Base-by-base conservation (phyloP, 2,888 invertebrate species). In the Meghimatium bilineatum region DNA sequence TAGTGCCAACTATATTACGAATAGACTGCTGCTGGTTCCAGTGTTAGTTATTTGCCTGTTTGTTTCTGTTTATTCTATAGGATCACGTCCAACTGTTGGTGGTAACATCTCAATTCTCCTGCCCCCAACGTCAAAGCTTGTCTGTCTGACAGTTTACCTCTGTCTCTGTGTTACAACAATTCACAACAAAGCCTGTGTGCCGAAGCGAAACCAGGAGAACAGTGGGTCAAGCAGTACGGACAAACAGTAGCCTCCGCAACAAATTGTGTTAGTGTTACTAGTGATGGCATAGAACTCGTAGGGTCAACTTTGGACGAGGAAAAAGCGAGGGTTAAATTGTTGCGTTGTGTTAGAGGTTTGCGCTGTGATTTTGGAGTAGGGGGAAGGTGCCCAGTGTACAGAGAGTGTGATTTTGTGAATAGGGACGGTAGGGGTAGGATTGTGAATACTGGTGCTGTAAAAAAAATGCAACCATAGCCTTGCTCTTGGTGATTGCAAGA, bases 231-330 rank as follows among this genome's bases (percentile, higher is more conserved):
- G 71, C 14, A 12, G 36, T 38, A 38, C 23, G 71, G 71, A 38
- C 38, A 71, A 36, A 71, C 26, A 8, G 29, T 5, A 67, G 26
- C n/a, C n/a, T 23, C 17, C 34, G n/a, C n/a, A 63, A 63, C 66
- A 66, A 32, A 32, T 66, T 66, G 66, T 66, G 14, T 32, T 32
- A 56, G 72, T 69, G 34, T 6, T 66, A 29, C 66, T 14, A 56
- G 72, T 69, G 26, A 0, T 29, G 56, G n/a, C 49, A 38, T 52
- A 20, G 38, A 36, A 60, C 26, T 23, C 0, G 26, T n/a, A 67
- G 66, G 38, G 52, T 44, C 44, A 79, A 17, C 75, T 63, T 23
- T 29, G 79, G 66, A 63, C 60, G 79, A 38, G 67, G 44, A 66
- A 34, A 23, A 26, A 36, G 17, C 26, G 29, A 49, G 75, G 34